A percentile compares a stretch with the other conserved stretches of the same genome.
phyloP scores from a whole-genome alignment of 2,888 invertebrate genomes.

The Nycteola revayana region DNA sequence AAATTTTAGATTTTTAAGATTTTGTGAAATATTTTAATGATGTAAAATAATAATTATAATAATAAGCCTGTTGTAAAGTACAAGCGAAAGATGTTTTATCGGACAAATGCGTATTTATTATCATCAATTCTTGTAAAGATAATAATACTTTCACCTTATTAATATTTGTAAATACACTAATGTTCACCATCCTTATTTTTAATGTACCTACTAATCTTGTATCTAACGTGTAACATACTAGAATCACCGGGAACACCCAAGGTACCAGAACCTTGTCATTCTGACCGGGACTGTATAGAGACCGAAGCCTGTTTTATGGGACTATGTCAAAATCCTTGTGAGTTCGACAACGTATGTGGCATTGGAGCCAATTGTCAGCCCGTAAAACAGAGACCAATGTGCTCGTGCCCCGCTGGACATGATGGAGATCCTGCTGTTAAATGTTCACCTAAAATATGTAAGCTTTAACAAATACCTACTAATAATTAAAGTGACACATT shows the following conservation, averaged over 20 bases:
- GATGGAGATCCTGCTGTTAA: slow-evolving; percentile 91
- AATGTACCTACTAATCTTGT: slow-evolving; percentile 65
- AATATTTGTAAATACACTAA: slow-evolving; percentile 45
- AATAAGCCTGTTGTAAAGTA: slow-evolving; percentile 6
- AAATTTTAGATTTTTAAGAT: slow-evolving; percentile 43
- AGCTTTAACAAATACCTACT: slow-evolving; percentile 66
- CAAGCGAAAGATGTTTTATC: slow-evolving; percentile 56
- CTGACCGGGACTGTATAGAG: slow-evolving; percentile 92
- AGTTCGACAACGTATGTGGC: slow-evolving; percentile 89
- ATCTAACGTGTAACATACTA: slow-evolving; percentile 77
- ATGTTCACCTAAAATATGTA: slow-evolving; percentile 91
- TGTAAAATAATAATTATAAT: neutral
- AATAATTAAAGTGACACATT: slow-evolving; percentile 23
- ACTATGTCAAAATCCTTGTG: slow-evolving; percentile 91
- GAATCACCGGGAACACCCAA: slow-evolving; percentile 87
- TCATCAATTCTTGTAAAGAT: slow-evolving; percentile 8
- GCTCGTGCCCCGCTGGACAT: slow-evolving; percentile 90
- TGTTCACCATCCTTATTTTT: slow-evolving; percentile 35
- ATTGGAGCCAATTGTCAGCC: slow-evolving; percentile 89
- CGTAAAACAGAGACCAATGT: slow-evolving; percentile 91
- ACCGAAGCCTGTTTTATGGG: slow-evolving; percentile 92
- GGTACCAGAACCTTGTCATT: slow-evolving; percentile 89
- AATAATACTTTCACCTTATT: slow-evolving; percentile 19
- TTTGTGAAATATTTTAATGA: slow-evolving; percentile 31
- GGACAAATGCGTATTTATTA: slow-evolving; percentile 65